Percentiles rank a stretch among this genome's conserved stretches.
Conservation (phyloP, 2,113 vertebrate genomes). For the Microcebus murinus region DNA sequence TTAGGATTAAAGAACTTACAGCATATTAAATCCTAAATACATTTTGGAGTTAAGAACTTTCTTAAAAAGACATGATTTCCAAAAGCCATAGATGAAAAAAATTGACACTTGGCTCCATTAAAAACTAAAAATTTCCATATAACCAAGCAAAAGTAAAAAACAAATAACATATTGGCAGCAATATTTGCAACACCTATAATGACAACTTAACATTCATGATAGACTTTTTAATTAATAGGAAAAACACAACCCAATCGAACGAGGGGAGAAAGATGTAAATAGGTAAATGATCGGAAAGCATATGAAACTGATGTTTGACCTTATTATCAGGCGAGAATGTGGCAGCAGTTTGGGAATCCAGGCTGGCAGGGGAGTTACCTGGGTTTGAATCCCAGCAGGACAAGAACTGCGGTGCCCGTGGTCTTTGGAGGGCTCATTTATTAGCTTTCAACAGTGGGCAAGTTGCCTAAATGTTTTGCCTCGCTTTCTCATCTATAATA, state of each 20-base stretch:
- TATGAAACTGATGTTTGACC: accelerated
- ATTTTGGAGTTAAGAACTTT: neutral
- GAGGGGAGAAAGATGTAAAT: neutral
- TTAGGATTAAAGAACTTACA: neutral
- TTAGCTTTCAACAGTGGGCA: no score
- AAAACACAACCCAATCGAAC: neutral
- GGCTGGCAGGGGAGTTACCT: neutral
- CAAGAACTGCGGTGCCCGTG: neutral
- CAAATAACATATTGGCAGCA: no score
- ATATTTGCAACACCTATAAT: neutral
- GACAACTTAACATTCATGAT: no score
- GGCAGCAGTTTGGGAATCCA: neutral
- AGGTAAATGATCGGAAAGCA: neutral
- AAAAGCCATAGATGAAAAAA: neutral
- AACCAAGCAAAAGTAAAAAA: neutral
- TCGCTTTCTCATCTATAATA: neutral
- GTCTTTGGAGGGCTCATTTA: accelerated
- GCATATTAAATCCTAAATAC: accelerated
- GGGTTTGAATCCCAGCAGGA: neutral
- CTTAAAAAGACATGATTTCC: neutral
- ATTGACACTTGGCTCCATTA: neutral
- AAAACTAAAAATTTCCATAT: neutral
- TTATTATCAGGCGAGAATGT: accelerated
- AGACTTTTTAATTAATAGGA: neutral
- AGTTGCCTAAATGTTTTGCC: neutral